A percentile compares a stretch with the other conserved stretches of the same genome.
Evolutionary conservation across 2,113 vertebrate species (phyloP).

Genomic region (Zingel zingel): DNA sequence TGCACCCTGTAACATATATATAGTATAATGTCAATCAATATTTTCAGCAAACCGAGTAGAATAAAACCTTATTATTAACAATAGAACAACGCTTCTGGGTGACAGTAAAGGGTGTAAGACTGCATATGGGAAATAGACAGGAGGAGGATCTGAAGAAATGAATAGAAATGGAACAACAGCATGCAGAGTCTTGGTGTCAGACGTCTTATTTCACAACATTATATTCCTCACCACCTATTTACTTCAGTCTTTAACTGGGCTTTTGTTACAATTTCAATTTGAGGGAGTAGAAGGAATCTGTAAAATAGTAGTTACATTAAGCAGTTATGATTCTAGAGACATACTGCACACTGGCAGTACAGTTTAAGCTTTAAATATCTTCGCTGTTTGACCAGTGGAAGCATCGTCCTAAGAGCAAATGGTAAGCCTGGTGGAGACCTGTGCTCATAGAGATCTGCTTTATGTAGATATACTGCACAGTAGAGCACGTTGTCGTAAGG

Average conservation of each 20-base stretch:
- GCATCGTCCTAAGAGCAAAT: constrained; percentile 55
- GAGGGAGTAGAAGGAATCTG: background rate
- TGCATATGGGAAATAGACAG: background rate
- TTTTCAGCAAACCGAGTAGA: constrained; percentile 23
- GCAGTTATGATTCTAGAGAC: background rate
- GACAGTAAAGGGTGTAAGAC: constrained; percentile 30
- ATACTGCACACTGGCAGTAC: background rate
- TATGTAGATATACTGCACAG: constrained; percentile 25
- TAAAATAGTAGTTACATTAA: background rate
- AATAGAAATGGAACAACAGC: constrained; percentile 9
- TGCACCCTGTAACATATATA: constrained; percentile 47
- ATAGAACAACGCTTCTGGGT: constrained; percentile 31
- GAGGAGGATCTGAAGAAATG: background rate
- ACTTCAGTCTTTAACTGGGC: background rate
- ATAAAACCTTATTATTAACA: constrained; percentile 29
- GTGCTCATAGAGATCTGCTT: constrained; percentile 42
- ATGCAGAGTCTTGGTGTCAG: constrained; percentile 30
- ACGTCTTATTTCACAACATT: constrained; percentile 22
- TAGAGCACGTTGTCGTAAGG: constrained; percentile 21
- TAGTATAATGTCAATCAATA: constrained; percentile 32
- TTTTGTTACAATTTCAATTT: background rate
- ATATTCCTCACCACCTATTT: background rate
- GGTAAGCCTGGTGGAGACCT: constrained; percentile 62
- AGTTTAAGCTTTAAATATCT: constrained; percentile 26
- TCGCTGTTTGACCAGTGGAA: constrained; percentile 28